A percentile compares a stretch with the other conserved stretches of the same genome.
Evolutionary conservation across 2,113 vertebrate genomes (phyloP).

Genomic region (Chauna torquata): DNA sequence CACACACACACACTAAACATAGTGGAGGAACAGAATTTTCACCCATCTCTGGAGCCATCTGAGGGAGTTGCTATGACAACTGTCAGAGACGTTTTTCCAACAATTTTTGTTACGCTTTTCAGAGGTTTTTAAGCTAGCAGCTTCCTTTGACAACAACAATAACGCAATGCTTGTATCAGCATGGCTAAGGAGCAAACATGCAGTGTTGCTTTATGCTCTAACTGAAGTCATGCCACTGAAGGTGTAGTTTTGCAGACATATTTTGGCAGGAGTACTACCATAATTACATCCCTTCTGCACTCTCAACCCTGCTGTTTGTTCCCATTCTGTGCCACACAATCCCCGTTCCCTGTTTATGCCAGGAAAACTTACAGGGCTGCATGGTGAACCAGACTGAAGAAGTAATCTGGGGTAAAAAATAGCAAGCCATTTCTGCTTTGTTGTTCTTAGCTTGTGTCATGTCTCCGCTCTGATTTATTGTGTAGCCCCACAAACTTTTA

Average conservation of each 20-base stretch:
- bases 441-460: neutral
- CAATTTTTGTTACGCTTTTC: neutral
- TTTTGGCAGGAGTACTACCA: neutral
- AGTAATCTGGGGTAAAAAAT: neutral
- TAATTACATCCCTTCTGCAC: neutral
- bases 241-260: neutral
- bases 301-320: neutral
- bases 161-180: neutral
- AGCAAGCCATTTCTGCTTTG: neutral
- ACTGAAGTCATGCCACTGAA: neutral
- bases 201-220: neutral
- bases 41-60: neutral
- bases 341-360: neutral
- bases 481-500: neutral
- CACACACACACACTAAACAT: neutral
- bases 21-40: neutral
- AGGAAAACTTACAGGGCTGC: neutral
- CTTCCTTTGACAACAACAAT: neutral
- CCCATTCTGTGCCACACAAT: neutral
- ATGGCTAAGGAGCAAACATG: neutral
- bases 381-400: neutral
- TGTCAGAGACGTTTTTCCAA: neutral
- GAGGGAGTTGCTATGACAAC: constrained; percentile 28
- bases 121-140: neutral
- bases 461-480: neutral